Conservation (phyloP, 2,888 invertebrate genomes). For the Drosophila nigritarsus region DNA sequence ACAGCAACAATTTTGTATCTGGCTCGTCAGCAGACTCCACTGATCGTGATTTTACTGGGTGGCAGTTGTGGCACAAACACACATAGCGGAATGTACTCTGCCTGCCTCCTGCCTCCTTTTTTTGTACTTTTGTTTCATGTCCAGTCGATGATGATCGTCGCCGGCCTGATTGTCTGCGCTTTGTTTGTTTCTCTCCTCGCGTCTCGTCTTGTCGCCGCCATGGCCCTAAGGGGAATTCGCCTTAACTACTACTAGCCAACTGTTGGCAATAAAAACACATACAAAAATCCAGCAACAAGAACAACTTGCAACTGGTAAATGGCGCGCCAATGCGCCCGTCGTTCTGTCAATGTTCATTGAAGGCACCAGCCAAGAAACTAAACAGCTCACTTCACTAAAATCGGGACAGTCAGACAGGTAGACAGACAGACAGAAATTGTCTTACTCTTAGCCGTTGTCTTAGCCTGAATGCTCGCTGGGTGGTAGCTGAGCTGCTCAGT, state of each 20-base stretch:
- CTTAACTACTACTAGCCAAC: constrained; percentile 56
- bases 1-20: constrained; percentile 53
- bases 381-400: constrained; percentile 69
- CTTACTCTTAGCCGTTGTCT: constrained; percentile 24
- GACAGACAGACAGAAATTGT: constrained; percentile 19
- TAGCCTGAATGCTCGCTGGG: constrained; percentile 33
- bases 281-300: constrained; percentile 1
- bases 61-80: constrained; percentile 37
- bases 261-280: constrained; percentile 4
- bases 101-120: not conserved
- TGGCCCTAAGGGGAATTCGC: constrained; percentile 60
- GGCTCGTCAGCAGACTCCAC: constrained; percentile 49
- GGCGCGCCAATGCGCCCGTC: constrained; percentile 41
- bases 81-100: not conserved
- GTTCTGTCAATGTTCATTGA: constrained; percentile 74
- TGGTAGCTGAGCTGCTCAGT: constrained; percentile 39
- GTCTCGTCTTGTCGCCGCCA: constrained; percentile 28
- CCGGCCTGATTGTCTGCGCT: constrained; percentile 63
- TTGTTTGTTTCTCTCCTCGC: constrained; percentile 64
- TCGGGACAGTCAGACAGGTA: constrained; percentile 6
- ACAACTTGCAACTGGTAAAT: constrained; percentile 18
- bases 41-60: constrained; percentile 76
- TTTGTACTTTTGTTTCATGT: constrained; percentile 42
- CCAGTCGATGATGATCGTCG: constrained; percentile 45
- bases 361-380: constrained; percentile 38